Conservation (phyloP, 2,797 vertebrate genomes). For the Megalops cyprinoides region DNA sequence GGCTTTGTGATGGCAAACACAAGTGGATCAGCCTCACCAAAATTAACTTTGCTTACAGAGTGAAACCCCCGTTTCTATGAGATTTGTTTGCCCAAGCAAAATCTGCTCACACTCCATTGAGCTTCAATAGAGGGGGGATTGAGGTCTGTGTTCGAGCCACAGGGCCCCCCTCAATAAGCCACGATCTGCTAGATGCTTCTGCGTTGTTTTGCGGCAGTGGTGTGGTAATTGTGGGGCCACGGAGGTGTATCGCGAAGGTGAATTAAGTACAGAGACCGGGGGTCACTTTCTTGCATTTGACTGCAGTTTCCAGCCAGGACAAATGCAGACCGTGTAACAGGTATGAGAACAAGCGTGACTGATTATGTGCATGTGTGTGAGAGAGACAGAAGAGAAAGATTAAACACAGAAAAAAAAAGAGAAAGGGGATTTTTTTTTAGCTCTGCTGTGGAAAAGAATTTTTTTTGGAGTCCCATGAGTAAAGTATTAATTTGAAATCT, state of each 20-base stretch:
- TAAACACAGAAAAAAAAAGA: constrained; percentile 8
- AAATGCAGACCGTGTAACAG: constrained; percentile 66
- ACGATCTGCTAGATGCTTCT: constrained; percentile 66
- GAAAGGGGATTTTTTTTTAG: constrained; percentile 10
- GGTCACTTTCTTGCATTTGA: constrained; percentile 68
- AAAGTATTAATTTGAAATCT: background rate
- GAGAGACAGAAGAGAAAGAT: constrained; percentile 6
- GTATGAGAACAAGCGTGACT: constrained; percentile 69
- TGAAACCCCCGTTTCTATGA: constrained; percentile 68
- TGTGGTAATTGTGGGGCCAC: constrained; percentile 41
- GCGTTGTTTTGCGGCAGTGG: constrained; percentile 52
- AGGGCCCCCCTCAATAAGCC: constrained; percentile 63
- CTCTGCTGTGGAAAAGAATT: background rate
- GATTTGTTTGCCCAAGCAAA: constrained; percentile 77
- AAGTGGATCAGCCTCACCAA: constrained; percentile 38
- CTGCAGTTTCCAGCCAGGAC: constrained; percentile 64
- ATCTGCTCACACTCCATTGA: constrained; percentile 72
- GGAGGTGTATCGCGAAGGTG: constrained; percentile 49
- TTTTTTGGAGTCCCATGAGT: background rate
- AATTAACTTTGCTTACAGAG: constrained; percentile 76
- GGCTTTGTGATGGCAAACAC: constrained; percentile 32
- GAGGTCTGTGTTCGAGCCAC: constrained; percentile 68
- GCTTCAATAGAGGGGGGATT: constrained; percentile 70
- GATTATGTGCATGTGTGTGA: constrained; percentile 36
- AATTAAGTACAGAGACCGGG: constrained; percentile 63